Conservation (phyloP, 2,888 invertebrate species). For the Mellilla xanthometata region DNA sequence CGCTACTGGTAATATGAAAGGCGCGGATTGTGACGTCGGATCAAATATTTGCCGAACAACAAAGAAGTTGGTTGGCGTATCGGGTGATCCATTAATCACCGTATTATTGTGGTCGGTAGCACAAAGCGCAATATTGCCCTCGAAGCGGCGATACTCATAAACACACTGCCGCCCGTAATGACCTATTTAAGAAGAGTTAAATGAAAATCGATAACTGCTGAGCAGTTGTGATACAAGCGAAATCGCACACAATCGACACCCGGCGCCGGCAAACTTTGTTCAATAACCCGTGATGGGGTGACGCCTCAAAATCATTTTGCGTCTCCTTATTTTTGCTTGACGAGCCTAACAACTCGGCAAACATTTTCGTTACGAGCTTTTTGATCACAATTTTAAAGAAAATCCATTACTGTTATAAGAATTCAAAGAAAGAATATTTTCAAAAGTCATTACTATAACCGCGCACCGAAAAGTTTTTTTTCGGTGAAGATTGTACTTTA, state of each 20-base stretch:
- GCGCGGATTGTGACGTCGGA: slow-evolving; percentile 63
- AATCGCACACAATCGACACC: slow-evolving; percentile 25
- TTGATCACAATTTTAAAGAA: slow-evolving; percentile 17
- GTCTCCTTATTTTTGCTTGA: slow-evolving; percentile 16
- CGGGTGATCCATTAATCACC: slow-evolving; percentile 75
- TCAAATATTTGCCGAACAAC: slow-evolving; percentile 77
- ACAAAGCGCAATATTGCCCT: slow-evolving; percentile 75
- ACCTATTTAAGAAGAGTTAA: slow-evolving; percentile 71
- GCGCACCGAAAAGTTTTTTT: not conserved
- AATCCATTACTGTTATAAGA: slow-evolving; percentile 7
- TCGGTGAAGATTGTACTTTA: not conserved
- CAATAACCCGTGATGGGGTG: slow-evolving; percentile 23
- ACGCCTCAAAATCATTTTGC: slow-evolving; percentile 20
- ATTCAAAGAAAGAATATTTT: not conserved
- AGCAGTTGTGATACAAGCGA: slow-evolving; percentile 40
- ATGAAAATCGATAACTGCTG: slow-evolving; percentile 69
- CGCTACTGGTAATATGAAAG: slow-evolving; percentile 58
- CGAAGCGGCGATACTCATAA: slow-evolving; percentile 63
- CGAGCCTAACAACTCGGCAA: slow-evolving; percentile 15
- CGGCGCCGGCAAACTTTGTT: slow-evolving; percentile 17
- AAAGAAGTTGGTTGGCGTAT: slow-evolving; percentile 71
- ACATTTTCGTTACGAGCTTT: slow-evolving; percentile 16
- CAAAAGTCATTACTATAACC: not conserved
- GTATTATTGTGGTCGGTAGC: slow-evolving; percentile 69
- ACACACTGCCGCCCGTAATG: slow-evolving; percentile 68